Evolutionary conservation across 2,113 vertebrate species (phyloP).

Genomic region (Albula glossodonta): DNA sequence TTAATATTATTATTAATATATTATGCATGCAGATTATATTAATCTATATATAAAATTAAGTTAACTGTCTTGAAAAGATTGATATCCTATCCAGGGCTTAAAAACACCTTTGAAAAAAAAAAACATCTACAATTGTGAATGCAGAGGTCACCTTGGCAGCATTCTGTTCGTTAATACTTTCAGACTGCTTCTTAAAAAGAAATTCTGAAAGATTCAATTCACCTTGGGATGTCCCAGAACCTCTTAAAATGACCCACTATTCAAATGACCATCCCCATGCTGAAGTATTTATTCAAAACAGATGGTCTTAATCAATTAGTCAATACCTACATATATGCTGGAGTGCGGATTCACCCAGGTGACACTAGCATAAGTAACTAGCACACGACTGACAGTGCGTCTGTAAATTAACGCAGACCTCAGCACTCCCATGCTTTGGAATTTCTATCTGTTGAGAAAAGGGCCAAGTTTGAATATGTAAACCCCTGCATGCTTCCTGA

Average conservation of each 20-base stretch:
- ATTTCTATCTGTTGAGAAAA: constrained; percentile 66
- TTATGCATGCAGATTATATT: too few species aligned
- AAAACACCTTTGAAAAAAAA: neutral
- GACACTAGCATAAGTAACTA: constrained; percentile 77
- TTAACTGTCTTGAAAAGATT: neutral
- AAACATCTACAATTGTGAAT: neutral
- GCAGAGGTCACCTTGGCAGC: neutral
- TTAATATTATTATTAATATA: too few species aligned
- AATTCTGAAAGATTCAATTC: neutral
- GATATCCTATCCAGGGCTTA: neutral
- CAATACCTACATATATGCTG: constrained; percentile 51
- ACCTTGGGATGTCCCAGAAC: neutral
- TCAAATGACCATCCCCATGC: neutral
- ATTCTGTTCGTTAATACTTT: neutral
- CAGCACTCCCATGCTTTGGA: neutral
- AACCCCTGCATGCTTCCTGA: constrained; percentile 63
- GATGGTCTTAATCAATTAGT: constrained; percentile 51
- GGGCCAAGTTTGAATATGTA: constrained; percentile 70
- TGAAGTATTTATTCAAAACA: constrained; percentile 35
- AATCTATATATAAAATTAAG: neutral
- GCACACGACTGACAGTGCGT: constrained; percentile 69
- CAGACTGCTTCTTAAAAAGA: neutral
- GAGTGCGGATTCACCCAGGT: constrained; percentile 54
- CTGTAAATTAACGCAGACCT: constrained; percentile 54
- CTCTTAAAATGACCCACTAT: neutral